Conservation (phyloP, 2,888 invertebrate species). For the Pyralis farinalis region DNA sequence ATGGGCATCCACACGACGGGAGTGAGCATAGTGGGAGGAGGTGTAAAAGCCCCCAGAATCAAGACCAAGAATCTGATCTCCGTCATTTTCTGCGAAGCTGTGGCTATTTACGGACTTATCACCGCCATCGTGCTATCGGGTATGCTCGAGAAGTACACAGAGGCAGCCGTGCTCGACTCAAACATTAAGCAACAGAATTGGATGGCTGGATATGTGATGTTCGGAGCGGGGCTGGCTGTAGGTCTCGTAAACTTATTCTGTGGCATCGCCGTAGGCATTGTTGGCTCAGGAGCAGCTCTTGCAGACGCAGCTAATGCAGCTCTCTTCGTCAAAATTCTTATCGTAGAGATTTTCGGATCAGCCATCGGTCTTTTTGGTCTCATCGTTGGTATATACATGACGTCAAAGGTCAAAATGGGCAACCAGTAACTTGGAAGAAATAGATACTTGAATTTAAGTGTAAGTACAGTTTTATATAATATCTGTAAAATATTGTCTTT, state of each 20-base stretch:
- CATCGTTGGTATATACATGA: slow-evolving; percentile 98
- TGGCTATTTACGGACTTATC: slow-evolving; percentile 99
- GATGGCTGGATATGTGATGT: slow-evolving; percentile 96
- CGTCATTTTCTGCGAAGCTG: slow-evolving; percentile 99
- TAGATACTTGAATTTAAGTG: slow-evolving; percentile 61
- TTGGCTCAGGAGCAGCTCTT: slow-evolving; percentile 98
- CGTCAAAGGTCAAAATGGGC: slow-evolving; percentile 90
- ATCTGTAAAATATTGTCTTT: too few relatives aligned
- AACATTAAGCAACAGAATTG: slow-evolving; percentile 84
- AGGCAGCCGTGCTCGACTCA: slow-evolving; percentile 52
- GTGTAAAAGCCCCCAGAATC: slow-evolving; percentile 98
- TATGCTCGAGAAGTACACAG: slow-evolving; percentile 84
- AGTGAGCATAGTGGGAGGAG: slow-evolving; percentile 97
- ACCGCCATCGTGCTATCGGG: slow-evolving; percentile 98
- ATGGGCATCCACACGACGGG: slow-evolving; percentile 99
- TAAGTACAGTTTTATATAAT: slow-evolving; percentile 46
- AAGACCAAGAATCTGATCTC: slow-evolving; percentile 99
- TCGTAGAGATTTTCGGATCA: slow-evolving; percentile 99
- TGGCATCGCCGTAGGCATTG: slow-evolving; percentile 97
- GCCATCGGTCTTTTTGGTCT: slow-evolving; percentile 99
- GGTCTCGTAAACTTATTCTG: slow-evolving; percentile 98
- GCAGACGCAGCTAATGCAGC: slow-evolving; percentile 98
- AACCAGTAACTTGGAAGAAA: slow-evolving; percentile 74
- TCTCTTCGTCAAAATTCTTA: slow-evolving; percentile 98
- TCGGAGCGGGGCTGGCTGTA: slow-evolving; percentile 97